Conservation (phyloP, 2,888 invertebrate genomes). For the Syrphus vitripennis region DNA sequence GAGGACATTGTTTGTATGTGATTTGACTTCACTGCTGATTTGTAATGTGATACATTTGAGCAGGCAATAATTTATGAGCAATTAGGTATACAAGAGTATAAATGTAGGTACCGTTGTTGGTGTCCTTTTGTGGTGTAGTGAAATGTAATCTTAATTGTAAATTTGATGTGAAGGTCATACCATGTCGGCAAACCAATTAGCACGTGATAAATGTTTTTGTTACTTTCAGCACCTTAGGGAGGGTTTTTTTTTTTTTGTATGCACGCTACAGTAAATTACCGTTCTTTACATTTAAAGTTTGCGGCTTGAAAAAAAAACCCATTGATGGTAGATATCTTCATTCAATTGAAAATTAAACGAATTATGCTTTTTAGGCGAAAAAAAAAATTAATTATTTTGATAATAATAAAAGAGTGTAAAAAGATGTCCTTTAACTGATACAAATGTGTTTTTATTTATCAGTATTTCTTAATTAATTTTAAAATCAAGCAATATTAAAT, state of each 20-base stretch:
- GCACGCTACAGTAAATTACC: too few relatives aligned
- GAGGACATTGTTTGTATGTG: not conserved
- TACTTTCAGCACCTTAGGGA: not conserved
- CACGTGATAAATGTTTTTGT: not conserved
- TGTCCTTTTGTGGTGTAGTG: not conserved
- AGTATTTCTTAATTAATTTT: too few relatives aligned
- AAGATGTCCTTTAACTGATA: too few relatives aligned
- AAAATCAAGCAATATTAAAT: too few relatives aligned
- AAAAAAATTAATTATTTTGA: too few relatives aligned
- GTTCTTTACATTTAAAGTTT: too few relatives aligned
- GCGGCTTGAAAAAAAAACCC: too few relatives aligned
- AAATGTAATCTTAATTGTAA: not conserved
- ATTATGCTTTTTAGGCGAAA: too few relatives aligned
- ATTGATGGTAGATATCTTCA: too few relatives aligned
- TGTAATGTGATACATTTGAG: not conserved
- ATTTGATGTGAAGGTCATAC: not conserved
- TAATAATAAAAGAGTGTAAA: too few relatives aligned
- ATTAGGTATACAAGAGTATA: not conserved
- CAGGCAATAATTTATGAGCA: not conserved
- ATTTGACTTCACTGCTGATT: not conserved
- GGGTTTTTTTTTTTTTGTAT: not conserved
- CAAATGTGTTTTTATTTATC: too few relatives aligned
- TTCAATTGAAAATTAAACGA: too few relatives aligned
- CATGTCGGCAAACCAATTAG: not conserved
- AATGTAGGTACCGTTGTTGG: not conserved